Evolutionary conservation across 2,113 vertebrate species (phyloP), one percentile per base, ranked within the genome.

Genomic region (Orycteropus afer): DNA sequence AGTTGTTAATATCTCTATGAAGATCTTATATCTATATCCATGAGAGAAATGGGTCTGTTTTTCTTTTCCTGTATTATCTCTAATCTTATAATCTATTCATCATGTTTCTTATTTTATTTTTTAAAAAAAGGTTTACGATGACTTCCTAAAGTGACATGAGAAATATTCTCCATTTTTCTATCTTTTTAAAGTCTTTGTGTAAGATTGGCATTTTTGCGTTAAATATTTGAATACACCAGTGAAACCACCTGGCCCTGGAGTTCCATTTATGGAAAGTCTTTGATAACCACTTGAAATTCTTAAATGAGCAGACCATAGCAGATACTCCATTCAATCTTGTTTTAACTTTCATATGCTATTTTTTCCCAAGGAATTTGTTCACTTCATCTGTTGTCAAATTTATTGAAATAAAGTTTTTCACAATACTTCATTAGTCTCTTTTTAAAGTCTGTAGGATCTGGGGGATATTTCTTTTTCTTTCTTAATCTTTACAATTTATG

Each of bases 191-290:
- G 73, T 76, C 34, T 69, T 89, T 40, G 51, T 83, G 5, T 74
- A 74, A 87, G 23, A 25, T 76, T 90, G 25, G 3, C 17, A 84
- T 40, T 90, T 91, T 27, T 85, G 77, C 15, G 32, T 63, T 80
- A 89, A 76, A 69, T 42, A 88, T 37, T 74, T 85, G 67, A 93
- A 80, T 82, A 93, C 20, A 55, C 55, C 14, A 22, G 9, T 77
- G 34, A 94, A 89, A 86, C 7, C n/a, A 65, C 2, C 6, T 45
- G 12, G 34, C 9, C 11, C 40, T 90, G 7, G 29, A 81, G 13
- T 85, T 94, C 84, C 7, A 37, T 81, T 77, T 80, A 11, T 90
- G 47, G 23, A 22, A 57, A 95, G 13, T 67, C 92, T 94, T 90
- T 93, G 55, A 81, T 59, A 40, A 63, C 29, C 89, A 80, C 32